Evolutionary conservation across 2,797 vertebrate species (phyloP), one percentile per base, ranked within the genome.

Genomic region (Cheirogaleus major): DNA sequence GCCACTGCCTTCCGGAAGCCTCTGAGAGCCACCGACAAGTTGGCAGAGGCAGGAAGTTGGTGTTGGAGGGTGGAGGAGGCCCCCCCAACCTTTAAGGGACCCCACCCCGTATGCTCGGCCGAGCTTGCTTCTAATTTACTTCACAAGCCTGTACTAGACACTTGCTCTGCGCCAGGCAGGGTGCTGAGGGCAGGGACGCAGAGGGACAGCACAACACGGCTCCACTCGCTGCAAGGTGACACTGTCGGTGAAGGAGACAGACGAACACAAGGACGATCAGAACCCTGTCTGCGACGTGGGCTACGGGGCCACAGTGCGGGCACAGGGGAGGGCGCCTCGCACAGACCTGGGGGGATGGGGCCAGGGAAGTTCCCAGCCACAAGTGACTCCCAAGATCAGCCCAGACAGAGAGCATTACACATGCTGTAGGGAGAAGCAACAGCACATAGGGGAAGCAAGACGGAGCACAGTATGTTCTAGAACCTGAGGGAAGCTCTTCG

Each of bases 301-400:
- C 63, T n/a, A 7, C 0, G 7, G 32, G n/a, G 13, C 35, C 18
- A 1, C 43, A 12, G 0, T 45, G 22, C 0, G 32, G n/a, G 79
- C 41, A 7, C 72, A 17, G 61, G 9, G 0, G 7, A 45, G 55
- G 48, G 45, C 3, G 3, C 30, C n/a, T 15, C 25, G 52, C 35
- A n/a, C 43, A 52, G 72, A 48, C 67, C 50, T 4, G 23, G 72
- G 32, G 4, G 38, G 25, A 23, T 1, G 7, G 27, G 25, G 4
- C 35, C 57, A 32, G 9, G 25, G 43, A 95, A 61, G 50, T 61
- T 52, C 52, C 82, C 35, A 2, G 89, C 13, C n/a, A 69, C 27
- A 50, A 75, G n/a, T 32, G 65, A 32, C 65, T 61, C 14, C 57
- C 32, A 23, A 69, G 52, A 83, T 32, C 9, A 14, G 79, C 25